phyloP scores from a whole-genome alignment of 1,140 invertebrate species.

The Prorops nasuta region DNA sequence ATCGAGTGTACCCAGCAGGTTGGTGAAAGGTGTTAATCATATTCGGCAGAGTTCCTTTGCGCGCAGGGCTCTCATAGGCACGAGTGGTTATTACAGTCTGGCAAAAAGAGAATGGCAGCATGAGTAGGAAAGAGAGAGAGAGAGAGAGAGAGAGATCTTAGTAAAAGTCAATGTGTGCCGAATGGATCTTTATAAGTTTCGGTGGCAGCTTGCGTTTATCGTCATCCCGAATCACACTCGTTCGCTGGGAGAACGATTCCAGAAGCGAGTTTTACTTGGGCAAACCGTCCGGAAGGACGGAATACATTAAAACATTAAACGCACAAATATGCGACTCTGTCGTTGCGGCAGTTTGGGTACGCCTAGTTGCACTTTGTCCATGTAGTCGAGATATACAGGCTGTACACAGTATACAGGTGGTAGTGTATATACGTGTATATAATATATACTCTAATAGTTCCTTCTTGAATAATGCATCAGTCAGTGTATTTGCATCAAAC shows the following conservation, averaged over 20 bases:
- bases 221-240: not conserved
- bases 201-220: not conserved
- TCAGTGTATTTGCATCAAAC: constrained; percentile 48
- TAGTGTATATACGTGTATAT: constrained; percentile 3
- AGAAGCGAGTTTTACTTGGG: constrained; percentile 16
- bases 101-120: too few species aligned
- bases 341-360: constrained; percentile 36
- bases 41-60: too few species aligned
- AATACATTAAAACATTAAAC: constrained; percentile 47
- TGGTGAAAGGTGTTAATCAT: too few species aligned
- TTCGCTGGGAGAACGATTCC: constrained; percentile 7
- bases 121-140: too few species aligned
- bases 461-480: constrained; percentile 50
- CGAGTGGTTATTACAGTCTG: too few species aligned
- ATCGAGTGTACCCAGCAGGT: too few species aligned
- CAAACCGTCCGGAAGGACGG: constrained; percentile 39
- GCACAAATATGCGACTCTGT: constrained; percentile 38
- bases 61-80: too few species aligned
- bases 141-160: too few species aligned
- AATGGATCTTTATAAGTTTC: too few species aligned
- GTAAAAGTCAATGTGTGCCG: too few species aligned
- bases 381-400: constrained; percentile 6
- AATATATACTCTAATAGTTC: constrained; percentile 44
- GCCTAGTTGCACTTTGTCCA: constrained; percentile 34
- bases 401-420: constrained; percentile 4